Percentiles rank a stretch among this genome's conserved stretches.
These are phyloP conservation scores for Metaphire vulgaris DNA, from an alignment of 1,140 invertebrate genomes.

Conservation along the genomic window DNA sequence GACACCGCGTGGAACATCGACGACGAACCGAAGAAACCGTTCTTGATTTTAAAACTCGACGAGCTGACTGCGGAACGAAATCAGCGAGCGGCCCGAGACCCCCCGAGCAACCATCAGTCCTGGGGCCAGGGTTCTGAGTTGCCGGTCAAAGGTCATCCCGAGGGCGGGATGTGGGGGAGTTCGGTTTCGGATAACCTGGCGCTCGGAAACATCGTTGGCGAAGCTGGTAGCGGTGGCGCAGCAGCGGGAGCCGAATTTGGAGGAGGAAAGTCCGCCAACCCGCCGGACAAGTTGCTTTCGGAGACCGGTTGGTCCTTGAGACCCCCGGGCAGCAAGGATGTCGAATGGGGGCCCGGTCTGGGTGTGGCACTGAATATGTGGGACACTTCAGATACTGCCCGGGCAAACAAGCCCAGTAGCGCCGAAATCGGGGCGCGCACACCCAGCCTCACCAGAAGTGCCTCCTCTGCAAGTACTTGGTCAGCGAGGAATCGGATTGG, in stretches of 20 bases:
- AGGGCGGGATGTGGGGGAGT: neutral
- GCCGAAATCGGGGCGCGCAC: too few relatives aligned
- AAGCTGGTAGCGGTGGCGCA: neutral
- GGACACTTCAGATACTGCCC: too few relatives aligned
- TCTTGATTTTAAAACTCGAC: neutral
- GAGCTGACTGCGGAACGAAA: neutral
- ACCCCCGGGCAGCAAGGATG: neutral
- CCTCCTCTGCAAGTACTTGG: neutral
- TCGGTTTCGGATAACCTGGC: neutral
- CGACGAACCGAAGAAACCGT: conserved; percentile 30
- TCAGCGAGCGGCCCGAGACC: neutral
- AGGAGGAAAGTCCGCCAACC: neutral
- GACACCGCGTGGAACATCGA: conserved; percentile 45
- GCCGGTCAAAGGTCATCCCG: conserved; percentile 21
- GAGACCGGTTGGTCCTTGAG: neutral
- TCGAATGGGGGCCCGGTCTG: neutral
- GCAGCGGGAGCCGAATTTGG: too few relatives aligned
- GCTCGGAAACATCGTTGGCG: neutral
- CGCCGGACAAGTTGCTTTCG: neutral
- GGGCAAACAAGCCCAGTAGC: too few relatives aligned
- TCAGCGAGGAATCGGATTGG: neutral
- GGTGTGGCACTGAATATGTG: too few relatives aligned
- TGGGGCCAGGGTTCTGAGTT: neutral
- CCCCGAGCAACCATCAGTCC: neutral
- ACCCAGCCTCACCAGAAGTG: neutral